Base-by-base conservation (phyloP, 2,797 vertebrate species). In the Florisuga fusca region DNA sequence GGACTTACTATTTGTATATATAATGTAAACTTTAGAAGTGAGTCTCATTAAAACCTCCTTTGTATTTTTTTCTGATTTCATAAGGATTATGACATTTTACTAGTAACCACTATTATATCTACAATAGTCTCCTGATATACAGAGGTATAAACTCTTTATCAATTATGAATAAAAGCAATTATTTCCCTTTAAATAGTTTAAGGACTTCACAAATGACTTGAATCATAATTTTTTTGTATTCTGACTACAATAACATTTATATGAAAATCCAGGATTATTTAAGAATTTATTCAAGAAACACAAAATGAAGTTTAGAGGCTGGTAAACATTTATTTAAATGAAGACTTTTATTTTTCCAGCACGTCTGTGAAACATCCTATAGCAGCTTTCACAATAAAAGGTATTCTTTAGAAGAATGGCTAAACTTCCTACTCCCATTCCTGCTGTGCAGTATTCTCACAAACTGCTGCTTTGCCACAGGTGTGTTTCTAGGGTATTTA, bases 291-390 rank as follows among this genome's bases (percentile, higher is more conserved):
- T 74, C 12, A 61, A 78, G 62, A 84, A 69, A 43, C 12, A 31
- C 13, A 74, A 51, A 63, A 61, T 1, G 0, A 19, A 64, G 16
- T 83, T 84, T 73, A 62, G 51, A 76, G 48, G n/a, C 25, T 72
- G 58, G 21, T n/a, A 64, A 8, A 15, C 0, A 0, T 45, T 71
- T 53, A 8, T 57, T 92, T 46, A 82, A 68, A 80, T 1, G 1
- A 66, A 76, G 58, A 36, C 31, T 8, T 51, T 54, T 15, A 4
- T 81, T 72, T 50, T 66, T 62, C 18, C 33, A 78, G 26, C 17
- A 22, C 15, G 8, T 9, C 9, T 76, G 62, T 73, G 87, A 76
- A 94, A 92, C 7, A 73, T 26, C 63, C 71, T 67, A 19, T 4
- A 55, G 59, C 26, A 74, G 50, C 63, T 76, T 76, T 46, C 31